Percentiles rank a stretch among this genome's conserved stretches.
These are phyloP conservation scores for Meriones unguiculatus DNA, from an alignment of 2,113 vertebrate species.

Conservation along the genomic window DNA sequence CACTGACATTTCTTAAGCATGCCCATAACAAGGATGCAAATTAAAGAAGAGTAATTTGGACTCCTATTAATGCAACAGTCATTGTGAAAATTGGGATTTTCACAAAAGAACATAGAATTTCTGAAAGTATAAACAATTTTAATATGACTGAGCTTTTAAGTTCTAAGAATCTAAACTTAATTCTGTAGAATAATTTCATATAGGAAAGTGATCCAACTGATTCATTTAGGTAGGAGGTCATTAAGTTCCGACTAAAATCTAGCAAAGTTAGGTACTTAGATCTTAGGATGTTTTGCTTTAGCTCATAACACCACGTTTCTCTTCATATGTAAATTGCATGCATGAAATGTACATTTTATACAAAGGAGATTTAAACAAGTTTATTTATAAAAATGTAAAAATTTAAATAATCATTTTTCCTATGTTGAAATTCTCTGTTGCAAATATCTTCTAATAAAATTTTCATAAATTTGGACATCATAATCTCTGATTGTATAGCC, in stretches of 20 bases:
- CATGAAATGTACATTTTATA: conserved; percentile 7
- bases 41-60: background rate
- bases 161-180: background rate
- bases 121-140: background rate
- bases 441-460: background rate
- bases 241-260: conserved; percentile 20
- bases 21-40: background rate
- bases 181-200: background rate
- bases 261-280: conserved; percentile 4
- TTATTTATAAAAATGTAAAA: background rate
- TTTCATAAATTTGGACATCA: background rate
- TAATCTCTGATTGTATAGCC: background rate
- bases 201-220: background rate
- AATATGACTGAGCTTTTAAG: background rate
- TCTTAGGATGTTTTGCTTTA: conserved; percentile 27
- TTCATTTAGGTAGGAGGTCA: conserved; percentile 19
- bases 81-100: too few relatives aligned
- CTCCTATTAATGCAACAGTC: background rate
- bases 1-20: background rate
- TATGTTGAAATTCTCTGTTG: background rate
- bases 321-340: background rate
- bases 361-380: background rate
- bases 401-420: background rate
- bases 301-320: background rate
- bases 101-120: background rate